Conservation (phyloP, 1,140 invertebrate species). For the Meteorus sp. region DNA sequence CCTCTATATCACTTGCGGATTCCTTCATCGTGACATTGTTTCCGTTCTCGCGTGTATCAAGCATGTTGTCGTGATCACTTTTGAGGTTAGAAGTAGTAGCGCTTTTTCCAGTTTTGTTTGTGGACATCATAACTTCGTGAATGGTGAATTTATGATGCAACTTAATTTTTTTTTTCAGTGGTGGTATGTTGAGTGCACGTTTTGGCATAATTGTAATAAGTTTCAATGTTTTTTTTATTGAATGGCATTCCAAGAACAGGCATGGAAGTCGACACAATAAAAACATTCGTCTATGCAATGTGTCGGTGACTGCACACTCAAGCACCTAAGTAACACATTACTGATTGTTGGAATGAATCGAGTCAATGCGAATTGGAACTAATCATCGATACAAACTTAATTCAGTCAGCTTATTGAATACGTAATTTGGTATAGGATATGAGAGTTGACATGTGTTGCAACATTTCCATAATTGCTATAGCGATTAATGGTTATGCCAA, state of each 20-base stretch:
- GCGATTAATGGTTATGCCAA: too few species aligned
- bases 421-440: too few species aligned
- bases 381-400: too few species aligned
- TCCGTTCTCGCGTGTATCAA: neutral
- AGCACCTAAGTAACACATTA: too few species aligned
- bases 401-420: too few species aligned
- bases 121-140: neutral
- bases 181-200: constrained; percentile 21
- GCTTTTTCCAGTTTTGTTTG: constrained; percentile 1
- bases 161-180: constrained; percentile 32
- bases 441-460: too few species aligned
- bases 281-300: too few species aligned
- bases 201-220: constrained; percentile 35
- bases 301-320: too few species aligned
- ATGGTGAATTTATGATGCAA: neutral
- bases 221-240: constrained; percentile 15
- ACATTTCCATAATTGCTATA: too few species aligned
- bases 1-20: constrained; percentile 25
- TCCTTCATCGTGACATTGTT: constrained; percentile 2
- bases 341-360: too few species aligned
- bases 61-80: neutral
- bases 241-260: constrained; percentile 6
- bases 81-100: constrained; percentile 25
- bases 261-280: too few species aligned
- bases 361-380: too few species aligned